Conservation (phyloP, 2,888 invertebrate species). For the Candidula unifasciata region DNA sequence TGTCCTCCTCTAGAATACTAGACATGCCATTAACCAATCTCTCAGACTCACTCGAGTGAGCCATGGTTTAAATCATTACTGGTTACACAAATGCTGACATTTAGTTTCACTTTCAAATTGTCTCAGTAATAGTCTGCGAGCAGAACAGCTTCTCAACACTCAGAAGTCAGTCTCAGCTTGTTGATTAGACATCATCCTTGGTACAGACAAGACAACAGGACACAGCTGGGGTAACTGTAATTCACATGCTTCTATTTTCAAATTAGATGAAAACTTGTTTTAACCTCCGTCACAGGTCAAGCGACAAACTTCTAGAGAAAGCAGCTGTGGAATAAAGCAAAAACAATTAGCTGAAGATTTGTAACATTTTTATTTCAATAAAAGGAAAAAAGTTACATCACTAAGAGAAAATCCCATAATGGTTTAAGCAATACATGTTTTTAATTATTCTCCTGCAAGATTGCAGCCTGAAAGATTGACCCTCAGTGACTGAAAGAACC, state of each 20-base stretch:
- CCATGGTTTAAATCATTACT: constrained; percentile 1
- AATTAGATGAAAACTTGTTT: background rate
- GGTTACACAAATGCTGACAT: constrained; percentile 9
- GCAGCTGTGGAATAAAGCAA: background rate
- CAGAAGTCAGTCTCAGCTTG: background rate
- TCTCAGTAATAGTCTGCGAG: background rate
- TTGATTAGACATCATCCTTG: background rate
- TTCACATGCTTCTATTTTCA: background rate
- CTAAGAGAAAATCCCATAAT: too few relatives aligned
- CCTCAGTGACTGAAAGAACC: too few relatives aligned
- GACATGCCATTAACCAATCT: constrained; percentile 14
- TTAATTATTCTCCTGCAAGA: too few relatives aligned
- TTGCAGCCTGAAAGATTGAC: too few relatives aligned
- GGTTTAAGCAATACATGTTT: too few relatives aligned
- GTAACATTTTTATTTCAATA: too few relatives aligned
- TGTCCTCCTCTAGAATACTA: constrained; percentile 24
- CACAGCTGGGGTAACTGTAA: background rate
- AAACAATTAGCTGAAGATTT: background rate
- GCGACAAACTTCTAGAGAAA: background rate
- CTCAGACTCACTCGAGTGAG: constrained; percentile 4
- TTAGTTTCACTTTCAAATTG: constrained; percentile 10
- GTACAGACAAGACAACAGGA: background rate
- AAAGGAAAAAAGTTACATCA: background rate
- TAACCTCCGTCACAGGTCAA: background rate
- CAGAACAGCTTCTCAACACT: too few relatives aligned